Percentiles rank a stretch among this genome's conserved stretches.
Conservation (phyloP, 2,113 vertebrate genomes). For the Clarias gariepinus region DNA sequence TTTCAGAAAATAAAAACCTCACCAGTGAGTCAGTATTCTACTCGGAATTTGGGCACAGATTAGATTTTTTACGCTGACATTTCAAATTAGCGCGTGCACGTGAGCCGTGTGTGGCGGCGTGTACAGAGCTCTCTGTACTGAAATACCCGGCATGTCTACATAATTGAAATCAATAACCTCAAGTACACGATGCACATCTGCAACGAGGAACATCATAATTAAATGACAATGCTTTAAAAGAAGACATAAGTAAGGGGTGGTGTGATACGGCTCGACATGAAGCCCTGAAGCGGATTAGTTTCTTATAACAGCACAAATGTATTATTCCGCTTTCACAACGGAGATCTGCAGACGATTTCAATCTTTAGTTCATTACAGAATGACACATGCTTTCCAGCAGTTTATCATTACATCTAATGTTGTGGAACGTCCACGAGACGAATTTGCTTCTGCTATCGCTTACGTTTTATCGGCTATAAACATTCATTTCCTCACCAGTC, state of each 20-base stretch:
- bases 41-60: not conserved
- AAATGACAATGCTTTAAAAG: not conserved
- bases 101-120: not conserved
- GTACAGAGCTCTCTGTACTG: not conserved
- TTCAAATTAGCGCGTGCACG: not conserved
- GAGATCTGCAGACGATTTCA: not conserved
- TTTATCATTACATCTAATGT: constrained; percentile 6
- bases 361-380: not conserved
- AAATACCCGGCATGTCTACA: not conserved
- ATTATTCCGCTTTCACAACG: not conserved
- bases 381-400: not conserved
- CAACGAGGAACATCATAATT: not conserved
- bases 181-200: not conserved
- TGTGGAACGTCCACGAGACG: not conserved
- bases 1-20: constrained; percentile 17
- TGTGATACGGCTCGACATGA: not conserved
- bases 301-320: not conserved
- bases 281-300: not conserved
- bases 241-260: not conserved
- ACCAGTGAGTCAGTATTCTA: not conserved
- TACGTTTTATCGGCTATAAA: not conserved
- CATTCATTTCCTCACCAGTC: not conserved
- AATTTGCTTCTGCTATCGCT: not conserved
- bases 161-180: not conserved
- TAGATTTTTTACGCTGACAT: not conserved